Evolutionary conservation across 1,140 invertebrate species (phyloP), one percentile per base, ranked within the genome.

Genomic region (Diorhabda elongata): DNA sequence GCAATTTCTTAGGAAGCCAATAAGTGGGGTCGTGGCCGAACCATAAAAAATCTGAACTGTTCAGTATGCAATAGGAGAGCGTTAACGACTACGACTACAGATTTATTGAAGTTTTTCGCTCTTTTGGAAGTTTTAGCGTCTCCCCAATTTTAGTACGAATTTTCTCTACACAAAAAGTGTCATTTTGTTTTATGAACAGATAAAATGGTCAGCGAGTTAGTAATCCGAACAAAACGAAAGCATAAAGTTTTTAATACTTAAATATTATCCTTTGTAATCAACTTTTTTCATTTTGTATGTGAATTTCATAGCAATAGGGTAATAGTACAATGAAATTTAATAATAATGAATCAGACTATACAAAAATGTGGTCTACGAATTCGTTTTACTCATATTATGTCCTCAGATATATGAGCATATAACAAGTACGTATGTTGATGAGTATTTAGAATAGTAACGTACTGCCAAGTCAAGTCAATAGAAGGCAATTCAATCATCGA

Each of bases 71-170:
- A 52, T 52, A 6, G 47, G n/a, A 52, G 47, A 52, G 47, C 47
- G 47, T 52, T 52, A 52, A 52, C 47, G 47, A 52, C 47, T 52
- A n/a, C 47, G 6, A 52, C 47, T 52, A n/a, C 47, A 52, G 47
- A 52, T 52, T 52, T 52, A 52, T 52, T 52, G 47, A 52, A 52
- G 47, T 52, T 52, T 52, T 52, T 52, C 6, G 47, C 47, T 52
- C 26, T 52, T n/a, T 52, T 52, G 47, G n/a, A 52, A 52, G 47
- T 52, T 52, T 52, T 52, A 6, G 47, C 47, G 6, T 2, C 47
- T n/a, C 47, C 4, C 47, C 2, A n/a, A 52, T 52, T 52, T 52
- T 52, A 52, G 47, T 52, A 52, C 47, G 26, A 26, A 26, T 26
- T 26, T 52, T 4, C 47, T 52, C 3, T 52, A n/a, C 47, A n/a